These are phyloP conservation scores for Rhodinocichla rosea DNA, from an alignment of 2,113 vertebrate genomes.

Conservation along the genomic window DNA sequence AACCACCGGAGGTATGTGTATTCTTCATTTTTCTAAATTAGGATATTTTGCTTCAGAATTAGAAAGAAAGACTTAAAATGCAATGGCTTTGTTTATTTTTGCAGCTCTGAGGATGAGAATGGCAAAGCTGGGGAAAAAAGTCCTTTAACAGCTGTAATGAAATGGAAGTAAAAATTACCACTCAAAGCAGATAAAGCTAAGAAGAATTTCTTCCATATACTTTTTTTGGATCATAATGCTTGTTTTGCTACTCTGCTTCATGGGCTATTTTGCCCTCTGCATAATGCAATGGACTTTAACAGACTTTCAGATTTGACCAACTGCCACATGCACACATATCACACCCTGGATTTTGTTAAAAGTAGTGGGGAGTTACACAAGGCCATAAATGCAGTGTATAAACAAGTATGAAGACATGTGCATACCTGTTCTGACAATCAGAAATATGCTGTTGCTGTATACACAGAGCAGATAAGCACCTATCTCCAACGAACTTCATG, in stretches of 20 bases:
- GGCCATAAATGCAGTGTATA: neutral
- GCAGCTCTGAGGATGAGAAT: conserved; percentile 85
- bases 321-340: neutral
- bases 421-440: neutral
- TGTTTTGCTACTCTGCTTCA: conserved; percentile 15
- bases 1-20: conserved; percentile 69
- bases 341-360: neutral
- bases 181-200: conserved; percentile 55
- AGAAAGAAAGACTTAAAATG: neutral
- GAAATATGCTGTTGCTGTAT: neutral
- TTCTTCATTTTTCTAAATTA: conserved; percentile 53
- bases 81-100: conserved; percentile 50
- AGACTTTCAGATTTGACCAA: conserved; percentile 9
- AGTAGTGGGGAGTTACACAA: neutral
- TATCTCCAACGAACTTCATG: neutral
- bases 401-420: neutral
- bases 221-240: conserved; percentile 37
- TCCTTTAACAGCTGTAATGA: conserved; percentile 67
- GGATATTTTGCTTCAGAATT: conserved; percentile 7
- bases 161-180: neutral
- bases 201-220: conserved; percentile 36
- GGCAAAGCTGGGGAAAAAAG: conserved; percentile 83
- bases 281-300: neutral
- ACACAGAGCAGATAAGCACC: neutral
- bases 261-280: neutral